These are phyloP conservation scores for Pyrgus malvae DNA, from an alignment of 2,888 invertebrate species.

Conservation along the genomic window DNA sequence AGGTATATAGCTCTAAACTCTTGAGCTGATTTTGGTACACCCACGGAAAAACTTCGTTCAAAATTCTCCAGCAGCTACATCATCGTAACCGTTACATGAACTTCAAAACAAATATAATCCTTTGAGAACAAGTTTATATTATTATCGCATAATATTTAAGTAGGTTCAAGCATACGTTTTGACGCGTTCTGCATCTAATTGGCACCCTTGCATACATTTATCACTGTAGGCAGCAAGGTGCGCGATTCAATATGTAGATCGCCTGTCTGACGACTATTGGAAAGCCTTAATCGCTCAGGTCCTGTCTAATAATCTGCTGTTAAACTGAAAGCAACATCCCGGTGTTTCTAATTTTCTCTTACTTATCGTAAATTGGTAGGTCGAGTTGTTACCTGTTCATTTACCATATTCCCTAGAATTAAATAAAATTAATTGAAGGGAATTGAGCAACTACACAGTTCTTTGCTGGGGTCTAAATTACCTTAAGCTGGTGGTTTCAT, in stretches of 20 bases:
- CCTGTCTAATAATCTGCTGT: conserved; percentile 59
- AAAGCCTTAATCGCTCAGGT: conserved; percentile 58
- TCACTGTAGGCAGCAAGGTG: conserved; percentile 44
- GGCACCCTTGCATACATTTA: conserved; percentile 69
- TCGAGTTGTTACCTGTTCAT: conserved; percentile 45
- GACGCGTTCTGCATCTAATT: conserved; percentile 68
- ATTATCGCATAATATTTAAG: conserved; percentile 36
- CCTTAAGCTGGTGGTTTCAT: not conserved
- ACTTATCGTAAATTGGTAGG: conserved; percentile 35
- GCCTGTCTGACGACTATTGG: conserved; percentile 51
- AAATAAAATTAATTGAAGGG: conserved; percentile 30
- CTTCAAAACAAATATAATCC: conserved; percentile 34
- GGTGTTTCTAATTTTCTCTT: conserved; percentile 63
- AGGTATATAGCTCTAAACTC: not conserved
- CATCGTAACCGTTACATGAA: conserved; percentile 59
- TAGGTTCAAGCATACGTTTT: conserved; percentile 40
- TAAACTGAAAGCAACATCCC: conserved; percentile 62
- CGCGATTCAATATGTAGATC: conserved; percentile 53
- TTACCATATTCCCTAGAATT: conserved; percentile 41
- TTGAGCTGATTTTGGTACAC: conserved; percentile 35
- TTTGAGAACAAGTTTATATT: conserved; percentile 38
- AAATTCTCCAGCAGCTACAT: conserved; percentile 59
- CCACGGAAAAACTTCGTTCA: conserved; percentile 44
- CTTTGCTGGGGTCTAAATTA: not conserved
- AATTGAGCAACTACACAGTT: conserved; percentile 13